A percentile compares a stretch with the other conserved stretches of the same genome.
Evolutionary conservation across 2,888 invertebrate genomes (phyloP).

Genomic region (Lepetodrilus schrolli): DNA sequence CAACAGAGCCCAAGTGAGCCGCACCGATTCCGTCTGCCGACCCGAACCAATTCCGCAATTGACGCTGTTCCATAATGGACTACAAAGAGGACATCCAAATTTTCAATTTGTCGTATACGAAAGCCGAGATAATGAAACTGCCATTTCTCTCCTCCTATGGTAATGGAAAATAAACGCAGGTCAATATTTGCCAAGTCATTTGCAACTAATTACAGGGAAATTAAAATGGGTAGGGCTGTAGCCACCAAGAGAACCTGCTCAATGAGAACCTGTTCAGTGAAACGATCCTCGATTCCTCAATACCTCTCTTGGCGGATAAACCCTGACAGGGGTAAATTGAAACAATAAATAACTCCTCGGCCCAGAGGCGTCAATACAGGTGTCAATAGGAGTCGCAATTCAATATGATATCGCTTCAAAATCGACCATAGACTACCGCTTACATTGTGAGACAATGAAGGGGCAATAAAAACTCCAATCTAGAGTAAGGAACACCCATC

Average conservation of each 20-base stretch:
- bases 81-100: constrained; percentile 10
- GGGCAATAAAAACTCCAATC: not conserved
- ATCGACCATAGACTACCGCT: not conserved
- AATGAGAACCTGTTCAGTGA: too few relatives aligned
- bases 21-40: not conserved
- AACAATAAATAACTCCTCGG: constrained; percentile 24
- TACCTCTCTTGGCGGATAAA: too few relatives aligned
- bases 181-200: constrained; percentile 35
- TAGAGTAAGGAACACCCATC: not conserved
- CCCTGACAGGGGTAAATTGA: not conserved
- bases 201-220: constrained; percentile 41
- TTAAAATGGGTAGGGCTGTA: constrained; percentile 34
- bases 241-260: too few relatives aligned
- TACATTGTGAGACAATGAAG: not conserved
- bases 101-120: constrained; percentile 21
- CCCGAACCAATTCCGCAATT: not conserved
- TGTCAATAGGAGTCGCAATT: constrained; percentile 4
- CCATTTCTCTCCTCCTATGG: constrained; percentile 26
- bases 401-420: constrained; percentile 12
- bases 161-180: constrained; percentile 18
- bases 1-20: too few relatives aligned
- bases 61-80: not conserved
- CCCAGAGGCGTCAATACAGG: not conserved
- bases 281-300: too few relatives aligned
- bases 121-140: constrained; percentile 32